Percentiles rank a stretch among this genome's conserved stretches.
phyloP scores from a whole-genome alignment of 2,888 invertebrate species.

The Serripes groenlandicus region DNA sequence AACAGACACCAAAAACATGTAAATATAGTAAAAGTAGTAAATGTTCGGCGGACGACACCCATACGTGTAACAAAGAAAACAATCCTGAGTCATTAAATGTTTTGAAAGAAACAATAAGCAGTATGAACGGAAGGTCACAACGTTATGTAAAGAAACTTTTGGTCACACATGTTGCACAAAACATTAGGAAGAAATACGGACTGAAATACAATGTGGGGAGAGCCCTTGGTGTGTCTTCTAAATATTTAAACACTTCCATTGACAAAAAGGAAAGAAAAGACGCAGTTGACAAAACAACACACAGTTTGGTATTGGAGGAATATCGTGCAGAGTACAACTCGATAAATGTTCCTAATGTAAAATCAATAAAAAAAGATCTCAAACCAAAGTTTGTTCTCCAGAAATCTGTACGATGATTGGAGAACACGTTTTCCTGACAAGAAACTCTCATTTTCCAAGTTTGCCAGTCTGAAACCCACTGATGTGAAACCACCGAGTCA shows the following conservation, averaged over 20 bases:
- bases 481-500: neutral
- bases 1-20: neutral
- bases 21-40: too few relatives aligned
- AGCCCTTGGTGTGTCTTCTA: conserved; percentile 7
- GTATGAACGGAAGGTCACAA: conserved; percentile 1
- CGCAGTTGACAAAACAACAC: neutral
- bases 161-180: neutral
- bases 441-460: neutral
- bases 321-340: conserved; percentile 13
- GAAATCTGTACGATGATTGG: neutral
- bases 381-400: neutral
- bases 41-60: too few relatives aligned
- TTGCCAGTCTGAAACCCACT: too few relatives aligned
- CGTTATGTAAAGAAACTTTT: neutral
- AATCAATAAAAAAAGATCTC: neutral
- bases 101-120: conserved; percentile 8
- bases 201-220: conserved; percentile 9
- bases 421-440: neutral
- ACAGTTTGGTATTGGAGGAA: neutral
- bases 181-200: conserved; percentile 9
- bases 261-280: conserved; percentile 9
- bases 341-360: neutral
- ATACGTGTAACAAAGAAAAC: too few relatives aligned
- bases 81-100: too few relatives aligned
- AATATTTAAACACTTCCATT: neutral